phyloP scores from a whole-genome alignment of 2,888 invertebrate genomes.

The Amiota minor region DNA sequence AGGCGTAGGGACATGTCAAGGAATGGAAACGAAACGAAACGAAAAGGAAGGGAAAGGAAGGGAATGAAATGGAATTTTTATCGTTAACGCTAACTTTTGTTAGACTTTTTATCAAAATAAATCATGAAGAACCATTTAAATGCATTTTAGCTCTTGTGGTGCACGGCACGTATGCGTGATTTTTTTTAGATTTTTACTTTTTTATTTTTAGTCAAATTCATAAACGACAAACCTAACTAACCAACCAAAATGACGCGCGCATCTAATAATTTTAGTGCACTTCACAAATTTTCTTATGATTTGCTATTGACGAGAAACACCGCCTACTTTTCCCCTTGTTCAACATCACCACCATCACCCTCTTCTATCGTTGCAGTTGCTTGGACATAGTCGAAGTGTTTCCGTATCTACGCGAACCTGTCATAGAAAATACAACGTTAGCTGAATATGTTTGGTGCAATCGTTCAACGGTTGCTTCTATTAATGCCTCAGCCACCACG shows the following conservation, averaged over 20 bases:
- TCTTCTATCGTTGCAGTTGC: constrained; percentile 62
- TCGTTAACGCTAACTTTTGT: constrained; percentile 64
- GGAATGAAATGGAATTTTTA: constrained; percentile 34
- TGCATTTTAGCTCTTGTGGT: background rate
- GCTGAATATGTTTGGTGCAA: constrained; percentile 71
- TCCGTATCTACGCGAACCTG: constrained; percentile 72
- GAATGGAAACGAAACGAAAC: background rate
- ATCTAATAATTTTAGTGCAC: constrained; percentile 66
- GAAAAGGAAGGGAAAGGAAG: background rate
- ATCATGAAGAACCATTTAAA: constrained; percentile 51
- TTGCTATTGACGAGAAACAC: constrained; percentile 27
- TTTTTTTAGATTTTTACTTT: constrained; percentile 47
- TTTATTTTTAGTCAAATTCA: background rate
- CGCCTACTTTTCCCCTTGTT: background rate
- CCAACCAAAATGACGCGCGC: constrained; percentile 55
- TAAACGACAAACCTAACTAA: constrained; percentile 43
- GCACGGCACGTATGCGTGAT: background rate
- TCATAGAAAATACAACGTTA: constrained; percentile 70
- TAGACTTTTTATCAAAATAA: constrained; percentile 63
- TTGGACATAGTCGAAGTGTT: constrained; percentile 72
- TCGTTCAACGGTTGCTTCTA: background rate
- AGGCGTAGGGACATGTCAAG: background rate
- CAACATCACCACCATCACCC: background rate
- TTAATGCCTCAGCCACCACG: background rate
- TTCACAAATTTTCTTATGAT: constrained; percentile 48